Conservation (phyloP, 2,888 invertebrate species). For the Fabriciana adippe region DNA sequence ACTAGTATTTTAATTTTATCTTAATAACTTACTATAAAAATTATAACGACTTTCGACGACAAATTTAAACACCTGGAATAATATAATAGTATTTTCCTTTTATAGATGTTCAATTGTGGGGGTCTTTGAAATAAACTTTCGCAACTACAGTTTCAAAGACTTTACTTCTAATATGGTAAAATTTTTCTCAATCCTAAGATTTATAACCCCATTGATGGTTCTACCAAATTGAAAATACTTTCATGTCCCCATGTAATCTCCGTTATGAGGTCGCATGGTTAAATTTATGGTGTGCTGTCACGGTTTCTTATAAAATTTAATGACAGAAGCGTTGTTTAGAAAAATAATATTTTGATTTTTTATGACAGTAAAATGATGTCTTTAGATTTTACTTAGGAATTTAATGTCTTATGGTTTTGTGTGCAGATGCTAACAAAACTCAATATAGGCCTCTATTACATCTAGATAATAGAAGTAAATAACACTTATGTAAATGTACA, state of each 20-base stretch:
- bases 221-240: constrained; percentile 22
- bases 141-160: background rate
- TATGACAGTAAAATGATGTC: background rate
- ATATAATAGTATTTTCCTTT: no score
- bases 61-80: no score
- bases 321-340: background rate
- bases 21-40: no score
- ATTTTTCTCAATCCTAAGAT: constrained; percentile 1
- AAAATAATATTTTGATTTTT: background rate
- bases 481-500: no score
- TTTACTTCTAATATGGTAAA: background rate
- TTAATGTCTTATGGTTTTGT: background rate
- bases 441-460: no score
- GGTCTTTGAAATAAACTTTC: no score
- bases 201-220: constrained; percentile 9
- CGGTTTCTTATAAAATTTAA: background rate
- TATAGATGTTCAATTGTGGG: no score
- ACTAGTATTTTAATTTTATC: no score
- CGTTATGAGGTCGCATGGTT: background rate
- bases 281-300: background rate
- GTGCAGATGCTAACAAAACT: no score
- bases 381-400: background rate
- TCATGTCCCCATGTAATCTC: background rate
- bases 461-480: no score
- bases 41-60: no score